Evolutionary conservation across 2,888 invertebrate genomes (phyloP), one percentile per base, ranked within the genome.

Genomic region (Luperina testacea): DNA sequence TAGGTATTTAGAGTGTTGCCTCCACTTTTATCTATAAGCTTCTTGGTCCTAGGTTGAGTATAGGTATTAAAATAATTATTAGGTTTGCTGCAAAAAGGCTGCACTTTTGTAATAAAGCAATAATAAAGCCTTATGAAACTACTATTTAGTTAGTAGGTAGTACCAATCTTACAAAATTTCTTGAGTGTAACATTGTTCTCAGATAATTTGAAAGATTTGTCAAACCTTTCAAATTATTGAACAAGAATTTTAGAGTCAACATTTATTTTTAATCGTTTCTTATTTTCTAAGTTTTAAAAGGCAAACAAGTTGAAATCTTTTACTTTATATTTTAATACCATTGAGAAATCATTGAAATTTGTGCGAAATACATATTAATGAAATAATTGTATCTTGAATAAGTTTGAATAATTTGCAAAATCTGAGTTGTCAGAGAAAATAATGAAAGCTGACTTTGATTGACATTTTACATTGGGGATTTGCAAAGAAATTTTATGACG

Each of bases 381-480:
- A 71, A 85, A 68, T 27, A 59, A 64, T 81, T 71, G 38, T 71
- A 64, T 75, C 69, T 53, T 64, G 45, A 59, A n/a, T 53, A 72
- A 74, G 67, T 72, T 81, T 64, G 13, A 69, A 74, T 64, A n/a
- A 71, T 74, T 81, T 51, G 48, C 9, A 71, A 51, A 64, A 74
- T 32, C 24, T 27, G 13, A 68, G 32, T 48, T 81, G 24, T 32
- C 17, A 38, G 8, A 68, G 73, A 68, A 75, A 69, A 57, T 72
- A 61, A 61, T 64, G 9, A 48, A 79, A 73, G 17, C 17, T 63
- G 11, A 74, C 64, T 69, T 64, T 61, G 32, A 27, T 32, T 70
- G 61, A 48, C 53, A 63, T 79, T 72, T 27, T 42, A 27, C 63
- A 70, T 78, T 73, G 5, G 5, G 15, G 32, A 38, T 42, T 11